Percentiles rank a stretch among this genome's conserved stretches.
These are phyloP conservation scores for Sorex maritimensis DNA, from an alignment of 2,797 vertebrate species.

Conservation along the genomic window DNA sequence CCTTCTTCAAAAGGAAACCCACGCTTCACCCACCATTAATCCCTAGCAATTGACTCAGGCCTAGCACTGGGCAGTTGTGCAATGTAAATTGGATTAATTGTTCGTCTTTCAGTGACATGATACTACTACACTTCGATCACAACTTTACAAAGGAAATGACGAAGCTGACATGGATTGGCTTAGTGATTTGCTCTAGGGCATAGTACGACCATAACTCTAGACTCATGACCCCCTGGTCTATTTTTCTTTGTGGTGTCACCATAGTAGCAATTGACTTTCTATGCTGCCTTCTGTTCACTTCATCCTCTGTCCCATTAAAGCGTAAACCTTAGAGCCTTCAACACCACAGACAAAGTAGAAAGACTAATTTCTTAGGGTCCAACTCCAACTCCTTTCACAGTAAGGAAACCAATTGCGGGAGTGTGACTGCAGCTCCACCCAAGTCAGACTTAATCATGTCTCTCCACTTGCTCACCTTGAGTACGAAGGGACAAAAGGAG, in stretches of 20 bases:
- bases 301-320: not conserved
- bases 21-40: not conserved
- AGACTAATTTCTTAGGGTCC: not conserved
- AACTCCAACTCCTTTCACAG: not conserved
- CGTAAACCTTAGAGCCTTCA: constrained; percentile 8
- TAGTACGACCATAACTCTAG: not conserved
- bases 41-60: not conserved
- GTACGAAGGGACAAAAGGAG: not conserved
- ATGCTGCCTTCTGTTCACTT: not conserved
- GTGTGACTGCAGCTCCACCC: not conserved
- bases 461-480: not conserved
- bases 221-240: not conserved
- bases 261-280: not conserved
- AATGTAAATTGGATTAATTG: not conserved
- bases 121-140: not conserved
- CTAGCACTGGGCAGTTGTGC: not conserved
- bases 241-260: not conserved
- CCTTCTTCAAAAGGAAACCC: not conserved
- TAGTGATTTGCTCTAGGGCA: not conserved
- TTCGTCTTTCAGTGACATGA: not conserved
- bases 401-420: constrained; percentile 26
- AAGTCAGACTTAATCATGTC: not conserved
- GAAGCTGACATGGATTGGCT: not conserved
- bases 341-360: not conserved
- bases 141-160: not conserved